Conservation (phyloP, 1,140 invertebrate species). For the Lithobius niger region DNA sequence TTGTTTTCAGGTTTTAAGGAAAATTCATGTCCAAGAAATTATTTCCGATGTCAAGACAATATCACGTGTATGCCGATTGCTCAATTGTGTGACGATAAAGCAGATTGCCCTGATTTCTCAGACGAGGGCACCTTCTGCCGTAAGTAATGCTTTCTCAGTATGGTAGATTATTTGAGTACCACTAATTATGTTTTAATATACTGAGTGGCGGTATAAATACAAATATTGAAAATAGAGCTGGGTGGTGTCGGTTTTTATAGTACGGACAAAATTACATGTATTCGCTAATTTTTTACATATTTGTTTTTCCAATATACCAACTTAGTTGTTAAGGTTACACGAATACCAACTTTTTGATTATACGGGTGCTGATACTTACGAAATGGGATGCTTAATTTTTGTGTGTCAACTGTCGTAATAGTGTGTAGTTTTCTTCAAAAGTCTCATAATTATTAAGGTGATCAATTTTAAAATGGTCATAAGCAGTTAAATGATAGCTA, state of each 20-base stretch:
- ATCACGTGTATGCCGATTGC: slow-evolving; percentile 34
- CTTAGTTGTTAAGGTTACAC: not conserved
- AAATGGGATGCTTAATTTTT: no score
- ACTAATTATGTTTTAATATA: not conserved
- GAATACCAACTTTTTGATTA: no score
- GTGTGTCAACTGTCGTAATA: no score
- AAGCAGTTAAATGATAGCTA: no score
- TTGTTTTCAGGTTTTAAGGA: slow-evolving; percentile 33
- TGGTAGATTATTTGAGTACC: not conserved
- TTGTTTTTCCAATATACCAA: not conserved
- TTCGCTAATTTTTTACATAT: not conserved
- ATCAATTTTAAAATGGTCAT: no score
- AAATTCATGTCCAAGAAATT: slow-evolving; percentile 42
- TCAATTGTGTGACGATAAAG: slow-evolving; percentile 32
- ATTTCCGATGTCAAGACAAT: slow-evolving; percentile 42
- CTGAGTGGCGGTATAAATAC: not conserved
- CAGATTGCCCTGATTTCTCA: slow-evolving; percentile 34
- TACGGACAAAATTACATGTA: not conserved
- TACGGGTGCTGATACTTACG: no score
- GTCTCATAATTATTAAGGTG: no score
- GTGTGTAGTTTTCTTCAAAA: no score
- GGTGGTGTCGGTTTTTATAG: not conserved
- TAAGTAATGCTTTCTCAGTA: slow-evolving; percentile 19
- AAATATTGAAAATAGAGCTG: not conserved
- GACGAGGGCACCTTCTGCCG: slow-evolving; percentile 33